Base-by-base conservation (phyloP, 1,140 invertebrate species). In the Tetragonula clypearis region DNA sequence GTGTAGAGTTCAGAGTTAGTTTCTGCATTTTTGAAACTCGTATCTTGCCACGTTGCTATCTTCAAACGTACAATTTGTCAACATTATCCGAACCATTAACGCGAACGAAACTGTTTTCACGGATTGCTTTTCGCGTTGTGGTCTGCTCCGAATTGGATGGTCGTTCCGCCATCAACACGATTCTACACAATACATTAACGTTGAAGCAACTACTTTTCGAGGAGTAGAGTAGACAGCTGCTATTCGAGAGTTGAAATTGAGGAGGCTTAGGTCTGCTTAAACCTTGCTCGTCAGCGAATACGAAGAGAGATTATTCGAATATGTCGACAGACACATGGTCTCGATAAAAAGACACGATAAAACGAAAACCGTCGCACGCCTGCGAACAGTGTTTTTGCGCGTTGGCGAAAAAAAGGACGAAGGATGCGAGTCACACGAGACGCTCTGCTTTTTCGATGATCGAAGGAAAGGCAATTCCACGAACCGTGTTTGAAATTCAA, bases 331-430 rank as follows among this genome's bases (percentile, higher is more conserved):
- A 62, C 76, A 55, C 55, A 49, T 72, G 56, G 82, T 2, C 21
- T 65, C 76, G 21, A 68, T n/a, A 69, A 69, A 79, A 79, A 82
- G 41, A 6, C 30, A 26, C 41, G 30, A 30, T 30, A 30, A 30
- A 30, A 30, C 30, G 30, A 30, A 30, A 30, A 30, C 30, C 30
- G 30, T 30, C 30, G 30, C 30, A 30, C 30, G 11, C 11, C 23
- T 6, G 11, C 15, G 55, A 26, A 68, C 68, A 56, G 26, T 55
- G 23, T 77, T 77, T 41, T 30, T 30, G 23, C 17, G 11, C 12
- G 23, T 71, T 12, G 30, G 15, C 41, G 11, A 26, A 19, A 8
- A 80, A 21, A 49, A 1, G 53, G 17, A 56, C 17, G 26, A 56
- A 60, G 6, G 21, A 80, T 68, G 19, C 23, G 14, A 49, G 1